These are phyloP conservation scores for Pipra filicauda DNA, from an alignment of 2,113 vertebrate genomes.

Conservation along the genomic window DNA sequence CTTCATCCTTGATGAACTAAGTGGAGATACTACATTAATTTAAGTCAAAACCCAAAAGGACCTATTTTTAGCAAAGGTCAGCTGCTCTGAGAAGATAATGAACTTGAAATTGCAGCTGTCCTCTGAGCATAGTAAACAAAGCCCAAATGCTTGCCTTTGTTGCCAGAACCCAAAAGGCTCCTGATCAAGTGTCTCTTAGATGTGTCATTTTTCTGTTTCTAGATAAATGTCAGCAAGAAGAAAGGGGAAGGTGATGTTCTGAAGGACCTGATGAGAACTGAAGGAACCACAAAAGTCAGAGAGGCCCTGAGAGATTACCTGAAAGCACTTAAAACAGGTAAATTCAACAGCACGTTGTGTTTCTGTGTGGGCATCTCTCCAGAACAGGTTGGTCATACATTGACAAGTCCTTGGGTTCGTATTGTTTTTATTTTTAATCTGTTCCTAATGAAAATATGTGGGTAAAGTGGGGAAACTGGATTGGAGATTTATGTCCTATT, in stretches of 20 bases:
- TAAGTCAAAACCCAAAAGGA: background rate
- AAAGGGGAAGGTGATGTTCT: conserved; percentile 69
- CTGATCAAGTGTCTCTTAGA: background rate
- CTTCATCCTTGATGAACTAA: background rate
- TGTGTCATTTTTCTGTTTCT: conserved; percentile 31
- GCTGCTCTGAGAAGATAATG: background rate
- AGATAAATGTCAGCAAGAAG: conserved; percentile 75
- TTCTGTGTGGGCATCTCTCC: background rate
- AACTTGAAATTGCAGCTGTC: background rate
- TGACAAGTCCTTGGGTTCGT: background rate
- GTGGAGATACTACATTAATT: background rate
- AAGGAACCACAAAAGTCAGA: conserved; percentile 68
- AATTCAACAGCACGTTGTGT: background rate
- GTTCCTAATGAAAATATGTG: rapidly evolving
- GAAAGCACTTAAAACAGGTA: conserved; percentile 74
- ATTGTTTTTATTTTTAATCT: background rate
- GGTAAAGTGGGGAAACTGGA: background rate
- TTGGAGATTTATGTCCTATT: background rate
- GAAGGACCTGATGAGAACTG: conserved; percentile 74
- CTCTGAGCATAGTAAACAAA: conserved; percentile 5
- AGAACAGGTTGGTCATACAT: rapidly evolving
- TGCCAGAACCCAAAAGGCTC: background rate
- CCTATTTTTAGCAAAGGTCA: background rate
- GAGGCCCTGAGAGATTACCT: conserved; percentile 73
- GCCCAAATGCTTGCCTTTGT: background rate